Percentiles rank a stretch among this genome's conserved stretches.
These are phyloP conservation scores for Dryadula phaetusa DNA, from an alignment of 2,888 invertebrate species.

Conservation along the genomic window DNA sequence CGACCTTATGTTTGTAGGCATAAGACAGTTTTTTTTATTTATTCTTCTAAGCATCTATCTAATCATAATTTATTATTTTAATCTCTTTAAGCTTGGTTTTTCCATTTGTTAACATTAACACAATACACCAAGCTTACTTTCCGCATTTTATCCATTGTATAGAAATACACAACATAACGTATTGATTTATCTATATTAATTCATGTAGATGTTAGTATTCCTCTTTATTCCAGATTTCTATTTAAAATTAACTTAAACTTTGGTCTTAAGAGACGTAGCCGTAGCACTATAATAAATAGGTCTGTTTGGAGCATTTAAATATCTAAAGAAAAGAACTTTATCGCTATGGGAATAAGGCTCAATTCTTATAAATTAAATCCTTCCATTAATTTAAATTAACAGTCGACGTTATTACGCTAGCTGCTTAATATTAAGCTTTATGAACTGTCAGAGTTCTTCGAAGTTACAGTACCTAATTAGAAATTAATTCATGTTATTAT, in stretches of 20 bases:
- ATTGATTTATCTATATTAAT: not conserved
- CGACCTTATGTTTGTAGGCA: not conserved
- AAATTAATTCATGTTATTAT: not conserved
- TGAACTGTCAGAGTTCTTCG: conserved; percentile 17
- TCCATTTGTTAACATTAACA: not conserved
- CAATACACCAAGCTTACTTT: not conserved
- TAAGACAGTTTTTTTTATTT: not conserved
- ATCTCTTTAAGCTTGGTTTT: not conserved
- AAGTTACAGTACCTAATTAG: conserved; percentile 17
- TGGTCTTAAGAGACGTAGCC: conserved; percentile 8
- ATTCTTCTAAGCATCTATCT: not conserved
- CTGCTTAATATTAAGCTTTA: conserved; percentile 31
- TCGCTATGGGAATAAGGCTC: conserved; percentile 18
- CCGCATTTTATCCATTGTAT: not conserved
- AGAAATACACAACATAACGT: not conserved
- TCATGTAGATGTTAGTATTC: not conserved
- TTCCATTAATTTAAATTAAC: conserved; percentile 40
- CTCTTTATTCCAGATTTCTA: not conserved
- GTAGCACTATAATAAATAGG: conserved; percentile 12
- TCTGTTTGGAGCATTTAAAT: not conserved
- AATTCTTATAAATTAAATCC: conserved; percentile 14
- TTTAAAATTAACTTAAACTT: conserved; percentile 11
- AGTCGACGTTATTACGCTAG: conserved; percentile 33
- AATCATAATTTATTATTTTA: not conserved
- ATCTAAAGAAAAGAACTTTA: not conserved